These are phyloP conservation scores for Lates japonicus DNA, from an alignment of 2,797 vertebrate genomes.

Conservation along the genomic window DNA sequence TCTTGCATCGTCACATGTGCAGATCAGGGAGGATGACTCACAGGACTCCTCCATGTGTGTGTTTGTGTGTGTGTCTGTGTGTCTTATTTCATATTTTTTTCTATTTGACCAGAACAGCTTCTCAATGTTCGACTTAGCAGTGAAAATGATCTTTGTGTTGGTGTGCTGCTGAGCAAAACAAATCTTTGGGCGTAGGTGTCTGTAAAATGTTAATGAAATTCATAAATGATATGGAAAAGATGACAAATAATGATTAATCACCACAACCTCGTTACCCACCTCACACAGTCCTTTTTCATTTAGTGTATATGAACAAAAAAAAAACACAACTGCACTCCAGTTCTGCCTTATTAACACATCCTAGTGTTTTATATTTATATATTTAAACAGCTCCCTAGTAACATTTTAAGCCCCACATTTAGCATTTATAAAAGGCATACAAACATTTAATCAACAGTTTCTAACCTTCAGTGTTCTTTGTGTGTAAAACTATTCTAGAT, in stretches of 20 bases:
- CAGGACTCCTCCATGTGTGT: slow-evolving; percentile 15
- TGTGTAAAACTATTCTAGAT: neutral
- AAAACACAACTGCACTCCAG: neutral
- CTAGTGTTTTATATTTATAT: neutral
- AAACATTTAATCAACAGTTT: neutral
- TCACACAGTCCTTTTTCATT: neutral
- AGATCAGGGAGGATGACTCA: slow-evolving; percentile 71
- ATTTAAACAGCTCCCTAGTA: neutral
- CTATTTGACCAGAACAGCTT: neutral
- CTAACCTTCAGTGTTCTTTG: neutral
- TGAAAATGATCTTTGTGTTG: neutral
- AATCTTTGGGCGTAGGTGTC: slow-evolving; percentile 4
- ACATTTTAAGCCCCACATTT: neutral
- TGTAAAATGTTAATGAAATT: slow-evolving; percentile 16
- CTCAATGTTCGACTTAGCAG: neutral
- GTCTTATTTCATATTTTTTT: neutral
- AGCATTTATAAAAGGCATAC: neutral
- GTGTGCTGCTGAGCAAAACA: neutral
- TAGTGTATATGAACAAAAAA: neutral
- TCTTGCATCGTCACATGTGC: slow-evolving; percentile 68
- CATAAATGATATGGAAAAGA: slow-evolving; percentile 11
- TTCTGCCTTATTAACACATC: neutral
- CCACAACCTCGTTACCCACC: neutral
- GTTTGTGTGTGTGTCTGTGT: slow-evolving; percentile 28
- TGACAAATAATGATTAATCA: neutral